phyloP scores from a whole-genome alignment of 2,113 vertebrate species.

The Podocnemis expansa region DNA sequence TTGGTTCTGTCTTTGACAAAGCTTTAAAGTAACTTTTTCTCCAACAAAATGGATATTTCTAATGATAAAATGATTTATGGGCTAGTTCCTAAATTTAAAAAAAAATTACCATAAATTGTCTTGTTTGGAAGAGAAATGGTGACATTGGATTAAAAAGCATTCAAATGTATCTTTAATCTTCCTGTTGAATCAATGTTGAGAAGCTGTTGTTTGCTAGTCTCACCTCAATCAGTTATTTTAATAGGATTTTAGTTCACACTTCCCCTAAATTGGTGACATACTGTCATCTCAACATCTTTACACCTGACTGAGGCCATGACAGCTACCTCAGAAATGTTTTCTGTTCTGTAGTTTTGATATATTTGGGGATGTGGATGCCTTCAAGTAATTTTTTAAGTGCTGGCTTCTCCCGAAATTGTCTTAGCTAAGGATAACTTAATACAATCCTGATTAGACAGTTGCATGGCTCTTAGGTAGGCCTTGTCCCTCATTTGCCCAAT shows the following conservation, averaged over 20 bases:
- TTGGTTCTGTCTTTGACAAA: too few species aligned
- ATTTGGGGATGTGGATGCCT: background rate
- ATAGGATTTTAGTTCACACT: too few species aligned
- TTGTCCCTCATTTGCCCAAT: background rate
- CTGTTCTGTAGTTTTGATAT: background rate
- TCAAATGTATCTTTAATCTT: background rate
- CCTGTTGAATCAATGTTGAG: background rate
- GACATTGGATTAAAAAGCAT: background rate
- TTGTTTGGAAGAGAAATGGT: background rate
- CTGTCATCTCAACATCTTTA: too few species aligned
- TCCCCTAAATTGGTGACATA: too few species aligned
- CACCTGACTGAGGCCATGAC: too few species aligned
- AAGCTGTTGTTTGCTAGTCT: background rate
- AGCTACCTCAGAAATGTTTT: too few species aligned
- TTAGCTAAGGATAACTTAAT: background rate
- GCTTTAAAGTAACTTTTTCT: background rate
- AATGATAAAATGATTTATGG: background rate
- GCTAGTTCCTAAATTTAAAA: background rate
- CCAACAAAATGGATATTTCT: background rate
- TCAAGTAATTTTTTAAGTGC: background rate
- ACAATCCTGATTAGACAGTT: too few species aligned
- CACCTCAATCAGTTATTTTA: too few species aligned
- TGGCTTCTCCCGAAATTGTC: background rate
- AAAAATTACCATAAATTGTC: background rate
- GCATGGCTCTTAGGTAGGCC: background rate